Conservation (phyloP, 2,113 vertebrate genomes). For the Macaca mulatta region DNA sequence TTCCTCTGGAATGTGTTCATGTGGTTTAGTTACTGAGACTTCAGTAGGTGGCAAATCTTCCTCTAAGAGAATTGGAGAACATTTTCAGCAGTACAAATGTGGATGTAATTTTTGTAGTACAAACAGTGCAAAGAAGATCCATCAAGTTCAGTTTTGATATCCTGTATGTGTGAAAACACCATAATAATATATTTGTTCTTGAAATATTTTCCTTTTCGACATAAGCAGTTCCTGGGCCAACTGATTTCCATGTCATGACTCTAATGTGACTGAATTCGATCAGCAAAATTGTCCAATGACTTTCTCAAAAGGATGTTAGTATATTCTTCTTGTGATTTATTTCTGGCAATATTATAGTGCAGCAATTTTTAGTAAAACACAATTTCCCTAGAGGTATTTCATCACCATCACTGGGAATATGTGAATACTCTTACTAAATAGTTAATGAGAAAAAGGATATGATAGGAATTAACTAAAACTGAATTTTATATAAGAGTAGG, state of each 20-base stretch:
- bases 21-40: not conserved
- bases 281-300: not conserved
- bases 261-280: not conserved
- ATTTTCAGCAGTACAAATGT: not conserved
- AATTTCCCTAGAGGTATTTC: not conserved
- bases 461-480: not conserved
- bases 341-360: not conserved
- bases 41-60: not conserved
- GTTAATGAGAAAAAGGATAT: not conserved
- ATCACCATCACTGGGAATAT: not conserved
- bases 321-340: not conserved
- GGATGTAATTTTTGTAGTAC: fast-evolving
- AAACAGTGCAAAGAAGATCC: not conserved
- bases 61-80: not conserved
- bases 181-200: not conserved
- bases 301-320: not conserved
- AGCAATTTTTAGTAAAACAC: not conserved
- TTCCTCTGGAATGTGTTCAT: not conserved
- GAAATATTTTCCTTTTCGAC: not conserved
- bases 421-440: not conserved
- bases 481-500: not conserved
- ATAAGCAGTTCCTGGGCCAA: not conserved
- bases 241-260: not conserved
- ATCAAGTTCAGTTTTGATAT: fast-evolving
- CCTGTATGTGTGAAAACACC: not conserved